These are phyloP conservation scores for Alauda arvensis DNA, from an alignment of 2,797 vertebrate genomes.

Conservation along the genomic window DNA sequence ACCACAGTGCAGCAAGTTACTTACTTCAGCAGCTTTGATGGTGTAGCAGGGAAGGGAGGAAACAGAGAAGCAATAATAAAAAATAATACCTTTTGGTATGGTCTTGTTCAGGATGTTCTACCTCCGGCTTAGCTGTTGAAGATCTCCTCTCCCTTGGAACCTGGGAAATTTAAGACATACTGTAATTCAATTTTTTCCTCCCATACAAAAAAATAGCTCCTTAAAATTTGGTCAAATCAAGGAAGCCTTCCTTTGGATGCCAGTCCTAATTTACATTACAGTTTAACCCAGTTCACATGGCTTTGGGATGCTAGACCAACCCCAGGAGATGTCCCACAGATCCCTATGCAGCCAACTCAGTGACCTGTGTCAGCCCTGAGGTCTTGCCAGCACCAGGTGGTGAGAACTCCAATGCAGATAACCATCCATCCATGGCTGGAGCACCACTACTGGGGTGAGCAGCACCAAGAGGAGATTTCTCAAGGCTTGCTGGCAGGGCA, in stretches of 20 bases:
- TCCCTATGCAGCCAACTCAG: fast-evolving
- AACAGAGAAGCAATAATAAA: background rate
- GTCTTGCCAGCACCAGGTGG: background rate
- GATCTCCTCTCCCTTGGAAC: constrained; percentile 93
- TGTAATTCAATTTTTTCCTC: background rate
- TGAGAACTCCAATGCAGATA: background rate
- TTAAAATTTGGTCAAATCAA: background rate
- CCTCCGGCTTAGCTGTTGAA: constrained; percentile 84
- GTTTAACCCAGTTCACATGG: fast-evolving
- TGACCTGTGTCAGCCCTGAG: background rate
- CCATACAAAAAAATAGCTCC: background rate
- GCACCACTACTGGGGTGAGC: background rate
- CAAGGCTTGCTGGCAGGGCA: background rate
- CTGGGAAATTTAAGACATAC: constrained; percentile 65
- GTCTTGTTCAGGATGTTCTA: constrained; percentile 88
- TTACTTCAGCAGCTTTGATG: background rate
- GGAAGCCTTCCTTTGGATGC: background rate
- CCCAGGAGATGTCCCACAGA: background rate
- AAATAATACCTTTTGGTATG: constrained; percentile 90
- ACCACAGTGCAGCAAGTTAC: background rate
- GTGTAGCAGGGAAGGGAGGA: background rate
- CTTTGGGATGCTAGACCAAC: background rate
- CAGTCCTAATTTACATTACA: background rate
- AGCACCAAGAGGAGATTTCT: background rate
- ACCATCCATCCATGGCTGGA: background rate